Evolutionary conservation across 1,140 invertebrate genomes (phyloP).

Genomic region (Idris sp.): DNA sequence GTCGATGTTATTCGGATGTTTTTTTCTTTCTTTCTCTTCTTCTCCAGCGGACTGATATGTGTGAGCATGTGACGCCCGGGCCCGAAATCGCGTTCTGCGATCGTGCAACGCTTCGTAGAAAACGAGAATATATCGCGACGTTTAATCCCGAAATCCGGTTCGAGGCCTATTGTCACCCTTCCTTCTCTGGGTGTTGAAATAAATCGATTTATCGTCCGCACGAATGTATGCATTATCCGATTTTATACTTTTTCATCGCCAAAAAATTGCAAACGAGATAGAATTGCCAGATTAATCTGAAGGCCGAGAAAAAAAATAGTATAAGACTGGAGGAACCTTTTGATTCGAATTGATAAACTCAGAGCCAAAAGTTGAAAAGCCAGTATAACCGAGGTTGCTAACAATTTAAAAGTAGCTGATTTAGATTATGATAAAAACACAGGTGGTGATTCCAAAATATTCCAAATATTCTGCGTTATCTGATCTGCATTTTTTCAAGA

Average conservation of each 20-base stretch:
- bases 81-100: constrained; percentile 65
- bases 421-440: no score
- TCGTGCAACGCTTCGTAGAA: constrained; percentile 64
- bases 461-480: no score
- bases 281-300: constrained; percentile 44
- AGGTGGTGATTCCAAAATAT: no score
- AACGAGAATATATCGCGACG: constrained; percentile 59
- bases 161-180: constrained; percentile 66
- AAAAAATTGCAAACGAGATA: constrained; percentile 44
- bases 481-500: no score
- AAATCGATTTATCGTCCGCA: constrained; percentile 45
- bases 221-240: constrained; percentile 57
- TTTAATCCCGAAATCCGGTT: constrained; percentile 73
- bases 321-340: no score
- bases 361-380: no score
- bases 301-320: constrained; percentile 5
- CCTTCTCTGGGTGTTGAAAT: constrained; percentile 61
- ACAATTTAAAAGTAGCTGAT: no score
- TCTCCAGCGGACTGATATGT: constrained; percentile 38
- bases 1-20: constrained; percentile 38
- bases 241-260: constrained; percentile 50
- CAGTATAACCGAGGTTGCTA: no score
- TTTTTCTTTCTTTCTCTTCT: constrained; percentile 13
- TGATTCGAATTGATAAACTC: no score
- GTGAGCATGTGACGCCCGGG: constrained; percentile 60